Evolutionary conservation across 2,888 invertebrate genomes (phyloP), one percentile per base, ranked within the genome.

Genomic region (Gonocerus acuteangulatus): DNA sequence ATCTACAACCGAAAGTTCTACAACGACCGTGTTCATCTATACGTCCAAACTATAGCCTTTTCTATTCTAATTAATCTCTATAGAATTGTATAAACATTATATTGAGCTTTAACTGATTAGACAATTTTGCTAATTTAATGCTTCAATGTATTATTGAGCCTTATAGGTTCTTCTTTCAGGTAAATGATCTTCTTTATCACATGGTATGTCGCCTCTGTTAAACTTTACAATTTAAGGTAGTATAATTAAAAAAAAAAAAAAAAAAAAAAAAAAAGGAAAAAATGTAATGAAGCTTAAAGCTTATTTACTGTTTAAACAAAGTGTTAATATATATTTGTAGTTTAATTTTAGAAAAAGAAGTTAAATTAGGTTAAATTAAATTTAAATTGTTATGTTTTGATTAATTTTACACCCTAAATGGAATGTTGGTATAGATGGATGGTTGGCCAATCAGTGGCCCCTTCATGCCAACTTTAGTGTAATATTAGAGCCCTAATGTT

Each of bases 1-100:
- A n/a, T n/a, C n/a, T n/a, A n/a, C n/a, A n/a, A n/a, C n/a, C n/a
- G n/a, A n/a, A 13, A 15, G 44, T 42, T 42, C 13, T 42, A n/a
- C 44, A 54, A 54, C 54, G 21, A 54, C 36, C 34, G 54, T 54
- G 54, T 54, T 54, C 54, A 54, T 44, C 15, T 22, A 23, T 54
- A 42, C 54, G 54, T 54, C 54, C 54, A 36, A 23, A 22, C 39
- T 44, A 2, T 39, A 54, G 22, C 44, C n/a, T 42, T 15, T 15
- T 42, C 27, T 27, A 27, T 27, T 6, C 27, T 4, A 27, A 4
- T n/a, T n/a, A n/a, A n/a, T n/a, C n/a, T n/a, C n/a, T n/a, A n/a
- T n/a, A n/a, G n/a, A n/a, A n/a, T n/a, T n/a, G n/a, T n/a, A n/a
- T n/a, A n/a, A n/a, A n/a, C n/a, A n/a, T n/a, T n/a, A n/a, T n/a